phyloP scores from a whole-genome alignment of 2,797 vertebrate species.

The Epinephelus coioides region DNA sequence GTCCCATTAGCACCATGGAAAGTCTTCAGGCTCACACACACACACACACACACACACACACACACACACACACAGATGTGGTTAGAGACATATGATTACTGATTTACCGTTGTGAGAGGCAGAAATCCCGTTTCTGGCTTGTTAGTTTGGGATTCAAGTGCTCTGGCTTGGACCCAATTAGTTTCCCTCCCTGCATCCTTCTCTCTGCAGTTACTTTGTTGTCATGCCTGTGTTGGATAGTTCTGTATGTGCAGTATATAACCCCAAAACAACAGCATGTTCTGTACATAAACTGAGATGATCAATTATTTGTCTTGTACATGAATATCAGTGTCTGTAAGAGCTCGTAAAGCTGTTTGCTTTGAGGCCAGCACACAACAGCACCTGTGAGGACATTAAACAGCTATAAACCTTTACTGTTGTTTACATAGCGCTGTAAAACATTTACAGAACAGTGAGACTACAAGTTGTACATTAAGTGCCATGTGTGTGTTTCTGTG shows the following conservation, averaged over 20 bases:
- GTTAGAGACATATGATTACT: slow-evolving; percentile 54
- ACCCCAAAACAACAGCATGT: not conserved
- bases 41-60: slow-evolving; percentile 14
- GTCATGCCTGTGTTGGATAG: slow-evolving; percentile 23
- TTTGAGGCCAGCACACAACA: slow-evolving; percentile 6
- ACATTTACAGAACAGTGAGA: slow-evolving; percentile 1
- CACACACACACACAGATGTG: slow-evolving; percentile 4
- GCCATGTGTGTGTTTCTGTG: not conserved
- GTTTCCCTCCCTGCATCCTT: slow-evolving; percentile 35
- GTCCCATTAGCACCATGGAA: slow-evolving; percentile 38
- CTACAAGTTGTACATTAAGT: not conserved
- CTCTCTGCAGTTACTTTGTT: slow-evolving; percentile 36
- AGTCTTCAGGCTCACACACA: slow-evolving; percentile 26
- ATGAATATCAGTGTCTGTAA: not conserved
- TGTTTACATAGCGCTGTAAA: not conserved
- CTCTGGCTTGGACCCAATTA: slow-evolving; percentile 69
- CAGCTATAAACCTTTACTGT: slow-evolving; percentile 16
- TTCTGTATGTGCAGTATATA: not conserved
- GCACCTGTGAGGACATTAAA: slow-evolving; percentile 13
- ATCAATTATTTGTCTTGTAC: slow-evolving; percentile 12
- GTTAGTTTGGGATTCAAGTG: slow-evolving; percentile 63
- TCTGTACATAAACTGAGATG: not conserved
- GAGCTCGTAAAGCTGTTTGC: slow-evolving; percentile 14
- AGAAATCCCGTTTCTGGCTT: slow-evolving; percentile 57
- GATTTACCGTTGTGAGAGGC: slow-evolving; percentile 52